Evolutionary conservation across 37 sponge, comb jelly and placozoan genomes (phyloP).

Genomic region (Bolinopsis microptera): DNA sequence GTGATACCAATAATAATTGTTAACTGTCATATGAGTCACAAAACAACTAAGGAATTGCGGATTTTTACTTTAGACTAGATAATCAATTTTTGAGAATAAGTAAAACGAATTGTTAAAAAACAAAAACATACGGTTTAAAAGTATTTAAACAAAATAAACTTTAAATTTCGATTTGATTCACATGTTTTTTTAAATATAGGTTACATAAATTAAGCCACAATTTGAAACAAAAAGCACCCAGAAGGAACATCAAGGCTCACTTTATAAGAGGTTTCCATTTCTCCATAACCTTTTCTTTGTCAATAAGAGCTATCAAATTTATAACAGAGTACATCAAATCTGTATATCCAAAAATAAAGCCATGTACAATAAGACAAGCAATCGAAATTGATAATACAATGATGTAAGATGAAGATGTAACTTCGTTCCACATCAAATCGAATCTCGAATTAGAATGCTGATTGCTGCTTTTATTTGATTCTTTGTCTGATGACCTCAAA

Average conservation of each 20-base stretch:
- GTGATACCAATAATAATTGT: no score
- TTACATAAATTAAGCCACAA: no score
- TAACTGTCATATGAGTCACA: no score
- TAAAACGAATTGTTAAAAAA: no score
- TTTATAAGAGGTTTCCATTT: constrained; percentile 6
- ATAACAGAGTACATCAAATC: constrained; percentile 7
- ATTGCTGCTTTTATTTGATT: not conserved
- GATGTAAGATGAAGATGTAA: not conserved
- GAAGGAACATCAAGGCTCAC: not conserved
- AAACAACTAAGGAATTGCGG: no score
- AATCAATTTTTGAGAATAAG: no score
- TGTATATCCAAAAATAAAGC: not conserved
- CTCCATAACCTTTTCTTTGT: not conserved
- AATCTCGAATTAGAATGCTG: not conserved
- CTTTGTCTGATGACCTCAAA: not conserved
- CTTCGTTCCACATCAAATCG: not conserved
- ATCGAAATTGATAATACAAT: not conserved
- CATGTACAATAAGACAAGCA: not conserved
- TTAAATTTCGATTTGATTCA: no score
- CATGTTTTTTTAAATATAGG: no score
- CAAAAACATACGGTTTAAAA: no score
- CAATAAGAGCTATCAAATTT: not conserved
- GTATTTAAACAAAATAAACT: no score
- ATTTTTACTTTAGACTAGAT: no score
- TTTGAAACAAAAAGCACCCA: no score